Conservation (phyloP, 2,888 invertebrate genomes). For the Cryptus armator region DNA sequence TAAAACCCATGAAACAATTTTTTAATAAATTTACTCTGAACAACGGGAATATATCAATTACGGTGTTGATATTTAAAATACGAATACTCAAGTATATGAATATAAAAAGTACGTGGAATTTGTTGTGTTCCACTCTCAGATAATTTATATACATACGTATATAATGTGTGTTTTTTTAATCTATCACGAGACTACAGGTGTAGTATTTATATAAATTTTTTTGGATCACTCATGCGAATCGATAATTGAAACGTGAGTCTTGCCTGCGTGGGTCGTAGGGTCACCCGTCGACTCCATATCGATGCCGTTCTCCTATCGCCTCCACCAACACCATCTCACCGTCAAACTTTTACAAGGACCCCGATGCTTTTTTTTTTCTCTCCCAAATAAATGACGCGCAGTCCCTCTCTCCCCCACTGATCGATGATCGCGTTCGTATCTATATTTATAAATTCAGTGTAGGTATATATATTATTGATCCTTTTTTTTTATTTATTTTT, state of each 20-base stretch:
- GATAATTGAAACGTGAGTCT: constrained; percentile 65
- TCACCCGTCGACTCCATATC: constrained; percentile 56
- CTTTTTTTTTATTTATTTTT: background rate
- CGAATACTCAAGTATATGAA: constrained; percentile 49
- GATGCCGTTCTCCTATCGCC: constrained; percentile 56
- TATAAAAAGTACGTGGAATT: constrained; percentile 16
- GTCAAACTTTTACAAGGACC: constrained; percentile 29
- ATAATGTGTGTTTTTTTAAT: constrained; percentile 36
- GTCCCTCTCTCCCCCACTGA: constrained; percentile 43
- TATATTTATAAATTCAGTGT: constrained; percentile 59
- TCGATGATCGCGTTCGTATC: constrained; percentile 57
- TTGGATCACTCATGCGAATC: constrained; percentile 65
- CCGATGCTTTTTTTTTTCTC: constrained; percentile 30
- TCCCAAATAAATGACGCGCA: constrained; percentile 51
- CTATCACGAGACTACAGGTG: constrained; percentile 61
- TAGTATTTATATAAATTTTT: constrained; percentile 58
- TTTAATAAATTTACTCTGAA: constrained; percentile 25
- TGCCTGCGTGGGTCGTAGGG: constrained; percentile 63
- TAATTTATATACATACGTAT: constrained; percentile 46
- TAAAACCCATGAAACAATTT: constrained; percentile 25
- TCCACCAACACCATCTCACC: constrained; percentile 42
- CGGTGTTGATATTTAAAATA: constrained; percentile 46
- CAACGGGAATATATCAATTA: constrained; percentile 28
- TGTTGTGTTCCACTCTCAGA: constrained; percentile 10
- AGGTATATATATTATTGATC: constrained; percentile 8